phyloP scores from a whole-genome alignment of 2,113 vertebrate species.

The Rhinopomastus cyanomelas region DNA sequence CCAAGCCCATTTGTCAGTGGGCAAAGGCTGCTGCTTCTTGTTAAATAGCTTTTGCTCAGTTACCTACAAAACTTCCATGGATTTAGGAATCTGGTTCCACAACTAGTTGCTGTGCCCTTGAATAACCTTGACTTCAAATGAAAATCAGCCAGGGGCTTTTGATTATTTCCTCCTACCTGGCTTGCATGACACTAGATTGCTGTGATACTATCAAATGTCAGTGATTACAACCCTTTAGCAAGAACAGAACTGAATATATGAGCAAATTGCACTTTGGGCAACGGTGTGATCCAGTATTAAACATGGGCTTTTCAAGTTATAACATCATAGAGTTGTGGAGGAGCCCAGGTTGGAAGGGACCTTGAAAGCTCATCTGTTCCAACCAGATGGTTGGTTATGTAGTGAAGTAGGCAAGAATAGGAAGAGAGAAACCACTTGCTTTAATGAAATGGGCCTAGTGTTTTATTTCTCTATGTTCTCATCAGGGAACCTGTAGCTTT shows the following conservation, averaged over 20 bases:
- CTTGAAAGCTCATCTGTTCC: slow-evolving; percentile 9
- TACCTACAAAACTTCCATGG: background rate
- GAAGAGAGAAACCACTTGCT: background rate
- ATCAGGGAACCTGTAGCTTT: background rate
- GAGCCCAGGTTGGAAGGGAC: slow-evolving; percentile 14
- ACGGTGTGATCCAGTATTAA: background rate
- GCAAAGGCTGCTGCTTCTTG: background rate
- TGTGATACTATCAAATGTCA: background rate
- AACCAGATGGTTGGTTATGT: slow-evolving; percentile 20
- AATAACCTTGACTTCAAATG: background rate
- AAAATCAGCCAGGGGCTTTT: background rate
- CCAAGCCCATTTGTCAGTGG: background rate
- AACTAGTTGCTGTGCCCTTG: background rate
- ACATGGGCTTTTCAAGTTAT: background rate
- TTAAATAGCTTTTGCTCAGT: background rate
- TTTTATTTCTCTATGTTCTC: background rate
- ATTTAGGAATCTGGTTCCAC: background rate
- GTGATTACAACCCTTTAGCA: background rate
- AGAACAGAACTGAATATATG: background rate
- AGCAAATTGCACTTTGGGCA: background rate
- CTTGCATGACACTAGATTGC: background rate
- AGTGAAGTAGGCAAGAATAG: background rate
- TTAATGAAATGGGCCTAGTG: background rate
- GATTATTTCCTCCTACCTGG: fast-evolving
- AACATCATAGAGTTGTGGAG: background rate